These are phyloP conservation scores for Oxyscelio sp. DNA, from an alignment of 2,888 invertebrate species.

Conservation along the genomic window DNA sequence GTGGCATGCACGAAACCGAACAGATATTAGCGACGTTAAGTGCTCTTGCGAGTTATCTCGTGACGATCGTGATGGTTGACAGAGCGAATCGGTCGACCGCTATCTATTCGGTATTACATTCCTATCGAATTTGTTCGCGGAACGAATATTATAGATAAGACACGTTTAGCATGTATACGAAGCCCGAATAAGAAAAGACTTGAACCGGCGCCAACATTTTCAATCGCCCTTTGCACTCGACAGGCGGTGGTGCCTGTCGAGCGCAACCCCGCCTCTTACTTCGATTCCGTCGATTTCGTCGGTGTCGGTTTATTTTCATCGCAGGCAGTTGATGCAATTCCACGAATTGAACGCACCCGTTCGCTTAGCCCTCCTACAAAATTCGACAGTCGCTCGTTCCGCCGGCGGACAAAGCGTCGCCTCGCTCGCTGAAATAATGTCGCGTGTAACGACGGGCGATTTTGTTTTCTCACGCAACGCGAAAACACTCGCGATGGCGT, in stretches of 20 bases:
- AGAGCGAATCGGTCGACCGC: slow-evolving; percentile 51
- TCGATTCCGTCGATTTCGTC: no score
- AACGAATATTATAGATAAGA: slow-evolving; percentile 80
- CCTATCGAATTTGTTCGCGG: slow-evolving; percentile 75
- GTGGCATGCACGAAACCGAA: slow-evolving; percentile 36
- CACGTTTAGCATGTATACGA: slow-evolving; percentile 81
- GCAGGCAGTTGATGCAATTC: no score
- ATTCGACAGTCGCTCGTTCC: no score
- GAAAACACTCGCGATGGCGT: no score
- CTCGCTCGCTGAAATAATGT: no score
- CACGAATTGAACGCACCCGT: no score
- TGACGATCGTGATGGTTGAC: slow-evolving; percentile 61
- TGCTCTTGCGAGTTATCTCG: slow-evolving; percentile 54
- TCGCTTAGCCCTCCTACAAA: no score
- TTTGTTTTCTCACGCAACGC: no score
- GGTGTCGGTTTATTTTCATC: no score
- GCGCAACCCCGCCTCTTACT: no score
- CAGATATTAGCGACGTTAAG: slow-evolving; percentile 55
- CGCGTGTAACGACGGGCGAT: no score
- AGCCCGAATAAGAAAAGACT: slow-evolving; percentile 82
- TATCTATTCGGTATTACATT: slow-evolving; percentile 76
- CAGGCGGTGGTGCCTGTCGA: slow-evolving; percentile 63
- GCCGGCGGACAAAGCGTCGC: no score
- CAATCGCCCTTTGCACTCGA: slow-evolving; percentile 83
- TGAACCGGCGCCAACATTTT: slow-evolving; percentile 86